phyloP scores from a whole-genome alignment of 2,797 vertebrate genomes.

The Hapalemur alaotrensis region DNA sequence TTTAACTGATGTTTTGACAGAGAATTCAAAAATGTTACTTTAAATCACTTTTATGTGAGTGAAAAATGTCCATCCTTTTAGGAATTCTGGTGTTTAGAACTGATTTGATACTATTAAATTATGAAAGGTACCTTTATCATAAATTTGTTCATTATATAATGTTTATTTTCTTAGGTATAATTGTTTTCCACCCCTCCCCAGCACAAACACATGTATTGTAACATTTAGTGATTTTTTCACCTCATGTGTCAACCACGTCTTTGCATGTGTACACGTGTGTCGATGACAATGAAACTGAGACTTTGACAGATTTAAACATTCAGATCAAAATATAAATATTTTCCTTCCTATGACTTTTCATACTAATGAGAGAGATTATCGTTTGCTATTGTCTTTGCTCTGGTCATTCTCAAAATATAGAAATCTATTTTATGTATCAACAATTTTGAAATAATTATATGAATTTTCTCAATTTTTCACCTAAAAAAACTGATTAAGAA shows the following conservation, averaged over 20 bases:
- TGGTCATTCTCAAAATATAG: background rate
- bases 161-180: background rate
- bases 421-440: background rate
- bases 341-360: background rate
- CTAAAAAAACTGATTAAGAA: background rate
- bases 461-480: background rate
- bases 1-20: background rate
- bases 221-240: background rate
- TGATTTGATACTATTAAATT: background rate
- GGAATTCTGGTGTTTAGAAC: background rate
- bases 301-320: background rate
- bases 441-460: background rate
- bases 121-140: background rate
- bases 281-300: background rate
- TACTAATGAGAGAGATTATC: background rate
- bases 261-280: background rate
- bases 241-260: background rate
- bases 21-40: background rate
- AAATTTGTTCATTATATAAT: background rate
- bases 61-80: background rate
- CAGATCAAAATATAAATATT: background rate
- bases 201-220: background rate
- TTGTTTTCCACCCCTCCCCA: background rate
- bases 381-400: background rate
- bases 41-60: background rate